Conservation (phyloP, 2,113 vertebrate species). For the Oryzias woworae region DNA sequence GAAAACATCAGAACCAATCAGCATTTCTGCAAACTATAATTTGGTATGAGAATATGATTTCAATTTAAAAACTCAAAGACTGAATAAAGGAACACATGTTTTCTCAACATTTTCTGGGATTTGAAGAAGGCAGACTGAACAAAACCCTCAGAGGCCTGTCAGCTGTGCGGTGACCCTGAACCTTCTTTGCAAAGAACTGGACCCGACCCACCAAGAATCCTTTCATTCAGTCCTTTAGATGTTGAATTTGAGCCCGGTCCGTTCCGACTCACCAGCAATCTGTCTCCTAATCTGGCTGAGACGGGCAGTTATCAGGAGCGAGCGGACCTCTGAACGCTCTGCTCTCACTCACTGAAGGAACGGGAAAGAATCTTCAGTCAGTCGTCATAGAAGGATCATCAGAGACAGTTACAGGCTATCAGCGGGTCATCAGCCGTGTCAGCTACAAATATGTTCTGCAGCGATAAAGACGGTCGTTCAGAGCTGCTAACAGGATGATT, state of each 20-base stretch:
- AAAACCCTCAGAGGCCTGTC: background rate
- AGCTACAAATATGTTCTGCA: constrained; percentile 21
- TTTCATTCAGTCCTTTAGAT: background rate
- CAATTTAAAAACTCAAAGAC: no score
- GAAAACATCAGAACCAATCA: no score
- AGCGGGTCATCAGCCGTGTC: constrained; percentile 4
- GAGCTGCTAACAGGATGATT: constrained; percentile 60
- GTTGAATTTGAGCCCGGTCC: background rate
- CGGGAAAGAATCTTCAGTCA: background rate
- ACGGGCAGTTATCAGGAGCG: constrained; percentile 3
- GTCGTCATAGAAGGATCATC: background rate
- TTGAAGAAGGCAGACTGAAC: no score
- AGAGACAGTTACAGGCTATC: background rate
- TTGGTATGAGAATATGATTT: no score
- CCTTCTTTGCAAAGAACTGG: background rate
- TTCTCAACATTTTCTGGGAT: no score
- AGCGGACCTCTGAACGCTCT: background rate
- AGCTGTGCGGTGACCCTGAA: background rate
- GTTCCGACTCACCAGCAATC: constrained; percentile 3
- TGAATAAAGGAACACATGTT: no score
- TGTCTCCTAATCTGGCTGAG: background rate
- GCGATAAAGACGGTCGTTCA: constrained; percentile 54
- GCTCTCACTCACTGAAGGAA: background rate
- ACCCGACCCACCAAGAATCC: background rate
- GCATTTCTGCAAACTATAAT: no score